These are phyloP conservation scores for Clytia hemisphaerica DNA, from an alignment of 30 jellyfish, hydroid and myxozoan species.

Conservation along the genomic window DNA sequence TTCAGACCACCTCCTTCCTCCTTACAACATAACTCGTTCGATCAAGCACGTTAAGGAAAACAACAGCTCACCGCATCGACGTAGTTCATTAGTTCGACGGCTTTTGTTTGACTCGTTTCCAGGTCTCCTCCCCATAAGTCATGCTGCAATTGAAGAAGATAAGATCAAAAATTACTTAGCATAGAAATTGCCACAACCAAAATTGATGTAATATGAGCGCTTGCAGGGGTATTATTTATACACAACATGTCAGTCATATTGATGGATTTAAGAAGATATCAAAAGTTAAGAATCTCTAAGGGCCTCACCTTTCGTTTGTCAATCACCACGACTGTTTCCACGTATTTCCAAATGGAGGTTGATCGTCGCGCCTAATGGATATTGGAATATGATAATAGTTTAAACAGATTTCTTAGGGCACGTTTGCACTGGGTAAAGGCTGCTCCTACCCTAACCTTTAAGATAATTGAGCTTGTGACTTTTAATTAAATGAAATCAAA, in stretches of 20 bases:
- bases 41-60: not conserved
- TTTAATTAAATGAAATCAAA: no score
- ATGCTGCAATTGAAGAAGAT: not conserved
- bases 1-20: not conserved
- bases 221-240: not conserved
- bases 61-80: slow-evolving; percentile 35
- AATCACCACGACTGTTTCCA: slow-evolving; percentile 41
- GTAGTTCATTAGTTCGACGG: slow-evolving; percentile 29
- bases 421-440: no score
- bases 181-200: not conserved
- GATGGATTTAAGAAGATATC: not conserved
- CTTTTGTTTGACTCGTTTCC: not conserved
- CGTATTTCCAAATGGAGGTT: no score
- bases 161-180: not conserved
- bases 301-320: slow-evolving; percentile 69
- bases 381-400: no score
- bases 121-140: slow-evolving; percentile 3
- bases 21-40: no score
- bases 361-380: no score
- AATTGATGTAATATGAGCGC: not conserved
- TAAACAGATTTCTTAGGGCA: no score
- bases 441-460: no score
- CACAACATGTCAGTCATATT: not conserved
- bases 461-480: no score
- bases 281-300: no score